phyloP scores from a whole-genome alignment of 2,797 vertebrate species.

The Cirrhinus molitorella region DNA sequence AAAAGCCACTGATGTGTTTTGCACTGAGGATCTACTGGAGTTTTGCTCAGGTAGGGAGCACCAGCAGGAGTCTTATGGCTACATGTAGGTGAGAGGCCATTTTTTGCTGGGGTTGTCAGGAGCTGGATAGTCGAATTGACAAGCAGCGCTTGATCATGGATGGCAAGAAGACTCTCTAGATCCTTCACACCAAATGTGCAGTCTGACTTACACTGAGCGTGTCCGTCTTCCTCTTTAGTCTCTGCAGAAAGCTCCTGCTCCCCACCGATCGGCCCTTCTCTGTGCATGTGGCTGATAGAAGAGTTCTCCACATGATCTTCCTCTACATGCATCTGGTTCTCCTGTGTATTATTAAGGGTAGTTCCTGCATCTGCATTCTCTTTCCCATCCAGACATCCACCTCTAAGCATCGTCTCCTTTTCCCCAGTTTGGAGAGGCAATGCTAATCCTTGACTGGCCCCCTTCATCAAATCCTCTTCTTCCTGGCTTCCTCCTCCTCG shows the following conservation, averaged over 20 bases:
- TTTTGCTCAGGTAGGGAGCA: conserved; percentile 34
- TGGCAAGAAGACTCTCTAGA: conserved; percentile 81
- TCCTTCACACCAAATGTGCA: conserved; percentile 75
- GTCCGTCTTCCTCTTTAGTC: conserved; percentile 35
- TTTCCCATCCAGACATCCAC: conserved; percentile 73
- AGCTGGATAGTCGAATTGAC: conserved; percentile 89
- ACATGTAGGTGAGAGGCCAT: conserved; percentile 72
- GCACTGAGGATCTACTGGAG: conserved; percentile 54
- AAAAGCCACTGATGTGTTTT: conserved; percentile 68
- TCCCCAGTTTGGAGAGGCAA: conserved; percentile 66
- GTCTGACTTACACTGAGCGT: conserved; percentile 54
- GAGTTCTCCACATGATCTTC: conserved; percentile 82
- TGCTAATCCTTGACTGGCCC: conserved; percentile 67
- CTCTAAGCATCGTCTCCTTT: conserved; percentile 69
- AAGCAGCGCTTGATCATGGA: conserved; percentile 87
- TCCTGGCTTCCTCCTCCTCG: conserved; percentile 79
- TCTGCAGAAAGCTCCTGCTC: conserved; percentile 68
- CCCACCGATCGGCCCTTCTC: conserved; percentile 75
- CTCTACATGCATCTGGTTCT: conserved; percentile 76
- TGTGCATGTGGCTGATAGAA: conserved; percentile 71
- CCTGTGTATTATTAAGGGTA: conserved; percentile 79
- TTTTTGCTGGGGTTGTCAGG: conserved; percentile 81
- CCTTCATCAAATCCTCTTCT: conserved; percentile 77
- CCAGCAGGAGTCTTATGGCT: conserved; percentile 76
- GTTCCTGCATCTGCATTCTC: conserved; percentile 74